Evolutionary conservation across 1,140 invertebrate species (phyloP).

Genomic region (Hyles vespertilio): DNA sequence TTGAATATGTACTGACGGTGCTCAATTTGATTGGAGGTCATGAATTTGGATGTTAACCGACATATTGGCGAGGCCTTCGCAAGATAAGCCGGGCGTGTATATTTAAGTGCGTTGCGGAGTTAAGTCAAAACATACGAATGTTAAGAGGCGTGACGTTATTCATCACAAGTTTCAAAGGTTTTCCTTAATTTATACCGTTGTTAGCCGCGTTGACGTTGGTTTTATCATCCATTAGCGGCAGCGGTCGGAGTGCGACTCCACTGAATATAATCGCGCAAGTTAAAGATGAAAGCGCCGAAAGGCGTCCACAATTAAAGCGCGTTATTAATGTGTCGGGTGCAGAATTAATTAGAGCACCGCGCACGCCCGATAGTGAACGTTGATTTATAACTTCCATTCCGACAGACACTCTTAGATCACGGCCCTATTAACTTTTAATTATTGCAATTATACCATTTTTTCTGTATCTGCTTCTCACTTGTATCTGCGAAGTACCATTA

Average conservation of each 20-base stretch:
- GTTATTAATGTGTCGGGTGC: slow-evolving; percentile 33
- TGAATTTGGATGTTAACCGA: too few relatives aligned
- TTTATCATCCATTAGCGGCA: slow-evolving; percentile 39
- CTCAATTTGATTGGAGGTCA: background rate
- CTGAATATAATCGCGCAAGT: slow-evolving; percentile 29
- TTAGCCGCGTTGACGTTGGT: slow-evolving; percentile 36
- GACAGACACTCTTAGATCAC: slow-evolving; percentile 20
- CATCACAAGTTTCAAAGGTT: slow-evolving; percentile 35
- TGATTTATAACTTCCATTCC: slow-evolving; percentile 29
- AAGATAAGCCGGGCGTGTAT: background rate
- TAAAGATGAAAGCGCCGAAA: slow-evolving; percentile 29
- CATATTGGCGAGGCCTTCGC: background rate
- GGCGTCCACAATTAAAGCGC: slow-evolving; percentile 26
- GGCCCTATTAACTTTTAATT: slow-evolving; percentile 11
- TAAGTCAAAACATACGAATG: slow-evolving; percentile 7
- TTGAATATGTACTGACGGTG: background rate
- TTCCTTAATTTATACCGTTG: slow-evolving; percentile 43
- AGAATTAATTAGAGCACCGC: slow-evolving; percentile 29
- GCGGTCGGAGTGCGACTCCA: slow-evolving; percentile 14
- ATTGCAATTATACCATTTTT: too few relatives aligned
- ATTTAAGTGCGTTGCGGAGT: background rate
- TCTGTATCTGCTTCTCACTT: too few relatives aligned
- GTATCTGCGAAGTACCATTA: too few relatives aligned
- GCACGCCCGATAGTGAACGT: slow-evolving; percentile 25
- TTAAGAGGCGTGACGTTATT: slow-evolving; percentile 26